Evolutionary conservation across 1,140 invertebrate species (phyloP).

Genomic region (Halotydeus destructor): DNA sequence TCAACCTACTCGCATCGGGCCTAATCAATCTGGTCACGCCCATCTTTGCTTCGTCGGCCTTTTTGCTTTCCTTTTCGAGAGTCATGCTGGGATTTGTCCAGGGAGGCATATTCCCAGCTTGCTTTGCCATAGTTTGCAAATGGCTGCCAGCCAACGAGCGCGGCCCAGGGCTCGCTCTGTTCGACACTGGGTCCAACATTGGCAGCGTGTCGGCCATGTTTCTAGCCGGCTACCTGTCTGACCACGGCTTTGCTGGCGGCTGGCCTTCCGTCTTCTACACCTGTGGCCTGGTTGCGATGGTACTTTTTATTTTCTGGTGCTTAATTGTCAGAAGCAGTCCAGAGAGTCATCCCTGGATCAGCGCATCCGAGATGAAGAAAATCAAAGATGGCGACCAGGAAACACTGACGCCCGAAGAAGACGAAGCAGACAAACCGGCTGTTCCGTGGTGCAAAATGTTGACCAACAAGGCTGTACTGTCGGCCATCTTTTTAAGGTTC

Average conservation of each 20-base stretch:
- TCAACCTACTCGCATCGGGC: slow-evolving; percentile 3
- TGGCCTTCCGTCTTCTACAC: slow-evolving; percentile 18
- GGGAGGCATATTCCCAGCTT: slow-evolving; percentile 21
- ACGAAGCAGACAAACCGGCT: too few relatives aligned
- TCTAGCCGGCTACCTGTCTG: slow-evolving; percentile 14
- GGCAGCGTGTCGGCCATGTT: slow-evolving; percentile 20
- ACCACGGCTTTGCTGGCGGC: slow-evolving; percentile 13
- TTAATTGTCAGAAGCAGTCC: slow-evolving; percentile 63
- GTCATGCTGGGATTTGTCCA: slow-evolving; percentile 13
- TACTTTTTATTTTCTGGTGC: slow-evolving; percentile 63
- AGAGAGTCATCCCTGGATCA: slow-evolving; percentile 60
- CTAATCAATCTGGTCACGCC: slow-evolving; percentile 14
- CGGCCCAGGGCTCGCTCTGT: slow-evolving; percentile 4
- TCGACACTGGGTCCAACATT: slow-evolving; percentile 11
- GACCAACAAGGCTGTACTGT: slow-evolving; percentile 64
- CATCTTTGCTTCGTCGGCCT: slow-evolving; percentile 3
- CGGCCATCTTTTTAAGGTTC: slow-evolving; percentile 67
- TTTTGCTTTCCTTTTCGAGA: slow-evolving; percentile 6
- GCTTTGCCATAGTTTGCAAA: slow-evolving; percentile 22
- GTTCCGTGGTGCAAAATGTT: slow-evolving; percentile 63
- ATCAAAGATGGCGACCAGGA: too few relatives aligned
- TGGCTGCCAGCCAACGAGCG: slow-evolving; percentile 17
- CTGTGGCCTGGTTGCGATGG: slow-evolving; percentile 31
- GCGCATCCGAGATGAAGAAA: slow-evolving; percentile 51
- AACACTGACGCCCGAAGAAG: too few relatives aligned